Base-by-base conservation (phyloP, 2,888 invertebrate genomes). In the Lepidonotus clava region DNA sequence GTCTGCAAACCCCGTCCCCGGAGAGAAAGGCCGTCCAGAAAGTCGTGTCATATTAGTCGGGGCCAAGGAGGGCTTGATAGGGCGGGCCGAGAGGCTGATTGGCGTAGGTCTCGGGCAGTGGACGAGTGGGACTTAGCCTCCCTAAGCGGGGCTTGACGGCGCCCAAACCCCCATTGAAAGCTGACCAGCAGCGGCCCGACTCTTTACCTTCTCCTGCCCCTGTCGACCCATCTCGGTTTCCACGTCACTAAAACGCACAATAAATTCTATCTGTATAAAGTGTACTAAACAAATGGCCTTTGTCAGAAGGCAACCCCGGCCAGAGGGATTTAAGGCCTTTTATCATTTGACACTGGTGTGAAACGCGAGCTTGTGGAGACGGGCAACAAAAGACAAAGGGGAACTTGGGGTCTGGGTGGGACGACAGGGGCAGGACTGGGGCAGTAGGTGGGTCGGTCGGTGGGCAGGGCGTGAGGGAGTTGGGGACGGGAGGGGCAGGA, bases 251-350 rank as follows among this genome's bases (percentile, higher is more conserved):
- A n/a, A 18, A 11, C 71, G 21, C 38, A 71, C 71, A 71, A 61
- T 61, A 11, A 61, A 28, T 61, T 28, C 61, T 28, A 61, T 61
- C 61, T 11, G n/a, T 61, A 56, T 24, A 61, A 6, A 71, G 38
- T 71, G 34, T 36, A 71, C 71, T 34, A 71, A 71, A 71, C 71
- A 71, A 36, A 71, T 71, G 14, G 71, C 71, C 36, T 71, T 71
- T 71, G 71, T 71, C 38, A 2, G 21, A 71, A n/a, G 8, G 71
- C 14, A 8, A 34, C 2, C 24, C 28, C 28, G 61, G 61, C 61
- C 21, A 32, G 28, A 32, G 28, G 61, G 61, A 61, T 61, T 28
- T 61, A 32, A 32, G 28, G 11, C 71, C 21, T 71, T 71, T 36
- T 71, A 6, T 71, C 36, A 36, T 4, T 71, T 32, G 36, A 36